Base-by-base conservation (phyloP, 1,140 invertebrate species). In the Zaprionus camerounensis region DNA sequence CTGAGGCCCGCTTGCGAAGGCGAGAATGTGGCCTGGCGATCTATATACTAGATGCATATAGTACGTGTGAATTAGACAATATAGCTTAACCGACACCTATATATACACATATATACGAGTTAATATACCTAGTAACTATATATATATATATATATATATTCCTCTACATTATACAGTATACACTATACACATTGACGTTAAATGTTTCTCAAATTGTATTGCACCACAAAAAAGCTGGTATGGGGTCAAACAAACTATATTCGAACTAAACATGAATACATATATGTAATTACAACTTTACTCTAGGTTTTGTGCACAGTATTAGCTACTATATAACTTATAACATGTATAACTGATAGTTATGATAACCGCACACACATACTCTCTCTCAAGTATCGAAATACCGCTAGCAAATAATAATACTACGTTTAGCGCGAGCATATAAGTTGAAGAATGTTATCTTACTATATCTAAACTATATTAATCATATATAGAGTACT, bases 1-100 rank as follows among this genome's bases (percentile, higher is more conserved):
- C 72, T 75, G 17, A 64, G 38, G 55, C 20, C 57, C 38, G 41
- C 38, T 46, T 57, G 51, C 15, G 31, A 17, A 28, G 17, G 36
- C 51, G 34, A 56, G 31, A 63, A 70, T 34, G 70, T 78, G 80
- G 72, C 68, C 53, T 63, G 71, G 72, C 77, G 82, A 82, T 61
- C 71, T 64, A 90, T 76, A 81, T 84, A 87, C 28, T 67, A 49
- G 28, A 67, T 58, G 55, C 55, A 67, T 46, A 58, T 67, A 67
- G 65, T 85, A 91, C 82, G 91, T 91, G 91, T 92, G 91, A 92
- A 92, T 91, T 91, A 92, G 91, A 92, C 91, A 92, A 92, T 92
- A 92, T 91, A 91, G 77, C 82, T 75, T 77, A 79, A 75, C 76
- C 69, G 51, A 77, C 65, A 69, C 46, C 17, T 51, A 51, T 51